These are phyloP conservation scores for Callaeas wilsoni DNA, from an alignment of 2,113 vertebrate species.

Conservation along the genomic window DNA sequence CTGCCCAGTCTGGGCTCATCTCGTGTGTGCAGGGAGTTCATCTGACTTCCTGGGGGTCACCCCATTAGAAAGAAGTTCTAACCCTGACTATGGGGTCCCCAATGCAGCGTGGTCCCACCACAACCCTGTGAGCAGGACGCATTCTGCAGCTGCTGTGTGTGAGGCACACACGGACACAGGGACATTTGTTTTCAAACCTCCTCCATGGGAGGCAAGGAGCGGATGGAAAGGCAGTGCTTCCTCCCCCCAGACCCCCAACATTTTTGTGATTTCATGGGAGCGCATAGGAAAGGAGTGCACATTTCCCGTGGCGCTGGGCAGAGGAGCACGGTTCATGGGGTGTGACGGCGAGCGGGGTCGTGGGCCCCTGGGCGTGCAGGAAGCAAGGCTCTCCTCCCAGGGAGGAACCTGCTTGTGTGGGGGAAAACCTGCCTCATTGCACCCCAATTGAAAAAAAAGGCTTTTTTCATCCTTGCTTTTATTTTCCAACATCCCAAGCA, in stretches of 20 bases:
- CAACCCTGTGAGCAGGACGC: not conserved
- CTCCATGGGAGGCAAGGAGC: not conserved
- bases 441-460: not conserved
- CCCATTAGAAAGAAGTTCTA: not conserved
- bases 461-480: not conserved
- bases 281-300: not conserved
- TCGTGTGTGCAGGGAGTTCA: rapidly evolving
- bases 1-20: not conserved
- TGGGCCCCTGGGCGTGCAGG: not conserved
- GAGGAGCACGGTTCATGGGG: not conserved
- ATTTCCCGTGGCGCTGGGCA: not conserved
- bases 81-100: not conserved
- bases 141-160: rapidly evolving
- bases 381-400: not conserved
- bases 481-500: not conserved
- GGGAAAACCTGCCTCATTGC: not conserved
- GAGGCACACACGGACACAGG: not conserved
- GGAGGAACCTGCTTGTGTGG: not conserved
- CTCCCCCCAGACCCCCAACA: not conserved
- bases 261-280: conserved; percentile 58
- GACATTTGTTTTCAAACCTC: not conserved
- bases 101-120: rapidly evolving
- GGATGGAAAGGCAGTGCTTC: not conserved
- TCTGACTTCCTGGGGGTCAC: not conserved
- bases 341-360: not conserved